Evolutionary conservation across 2,113 vertebrate species (phyloP).

Genomic region (Nannobrachium achirus): DNA sequence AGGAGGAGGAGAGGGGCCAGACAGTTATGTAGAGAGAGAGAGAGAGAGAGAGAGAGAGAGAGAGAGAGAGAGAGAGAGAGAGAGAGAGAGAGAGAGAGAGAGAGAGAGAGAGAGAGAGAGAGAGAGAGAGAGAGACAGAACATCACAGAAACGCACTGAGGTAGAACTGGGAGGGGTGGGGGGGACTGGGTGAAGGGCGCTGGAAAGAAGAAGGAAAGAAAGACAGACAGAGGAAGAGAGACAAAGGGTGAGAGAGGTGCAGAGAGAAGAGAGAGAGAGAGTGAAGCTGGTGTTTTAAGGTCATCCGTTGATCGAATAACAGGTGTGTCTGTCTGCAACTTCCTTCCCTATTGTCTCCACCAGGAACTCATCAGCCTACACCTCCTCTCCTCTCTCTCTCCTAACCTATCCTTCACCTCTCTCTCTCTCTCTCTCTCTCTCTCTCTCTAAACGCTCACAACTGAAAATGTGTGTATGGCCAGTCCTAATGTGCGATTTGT

Average conservation of each 20-base stretch:
- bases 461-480: no score
- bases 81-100: no score
- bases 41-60: no score
- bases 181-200: no score
- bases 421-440: constrained; percentile 1
- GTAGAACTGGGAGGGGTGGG: no score
- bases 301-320: constrained; percentile 12
- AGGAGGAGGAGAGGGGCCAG: no score
- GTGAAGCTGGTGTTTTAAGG: neutral
- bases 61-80: no score
- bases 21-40: constrained; percentile 42
- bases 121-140: neutral
- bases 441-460: constrained; percentile 4
- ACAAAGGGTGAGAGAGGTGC: neutral
- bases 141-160: no score
- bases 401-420: constrained; percentile 25
- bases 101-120: neutral
- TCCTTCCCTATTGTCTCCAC: constrained; percentile 47
- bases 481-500: no score
- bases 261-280: neutral
- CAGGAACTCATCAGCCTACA: constrained; percentile 44
- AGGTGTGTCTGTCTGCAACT: constrained; percentile 46
- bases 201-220: neutral
- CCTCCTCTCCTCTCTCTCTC: neutral
- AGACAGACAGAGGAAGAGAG: neutral